Base-by-base conservation (phyloP, 2,797 vertebrate genomes). In the Acanthornis magna region DNA sequence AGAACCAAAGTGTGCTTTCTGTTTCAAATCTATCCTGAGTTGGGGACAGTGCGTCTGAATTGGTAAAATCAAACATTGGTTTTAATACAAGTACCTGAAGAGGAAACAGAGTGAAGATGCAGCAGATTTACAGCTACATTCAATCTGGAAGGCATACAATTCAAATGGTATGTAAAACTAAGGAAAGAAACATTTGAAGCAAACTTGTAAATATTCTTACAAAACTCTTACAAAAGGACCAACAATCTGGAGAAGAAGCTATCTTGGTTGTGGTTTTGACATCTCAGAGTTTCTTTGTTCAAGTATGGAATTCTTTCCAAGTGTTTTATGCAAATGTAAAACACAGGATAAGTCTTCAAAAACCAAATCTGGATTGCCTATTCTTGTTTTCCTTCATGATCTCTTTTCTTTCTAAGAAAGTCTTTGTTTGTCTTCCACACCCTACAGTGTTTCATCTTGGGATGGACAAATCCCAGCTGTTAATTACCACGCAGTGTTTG, bases 11-110 rank as follows among this genome's bases (percentile, higher is more conserved):
- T 21, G 8, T 70, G 26, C 13, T 73, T 85, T 74, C 27, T 63
- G 9, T 87, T 75, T 72, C 34, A 78, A 67, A 57, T 75, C 9
- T 66, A 23, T 88, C 40, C 12, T 4, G 17, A 38, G 17, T 20
- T 9, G 2, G 22, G 16, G 20, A 66, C n/a, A 10, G 48, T 29
- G 34, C 0, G 0, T 65, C n/a, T 73, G 42, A 38, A 65, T 4
- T 34, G 12, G 25, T 75, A 54, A 78, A 65, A 54, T 1, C 25
- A 23, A 65, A 60, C 2, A 2, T 10, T 40, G 65, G 15, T 58
- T 2, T 1, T 30, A 50, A 1, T 63, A n/a, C 16, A 67, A 74
- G n/a, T 40, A 50, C 17, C 43, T 81, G 58, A 71, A 65, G 26
- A 51, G 43, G 45, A 72, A 92, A 70, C 27, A 67, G 32, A 70